A percentile compares a stretch with the other conserved stretches of the same genome.
phyloP scores from a whole-genome alignment of 2,113 vertebrate species.

The Lathamus discolor region DNA sequence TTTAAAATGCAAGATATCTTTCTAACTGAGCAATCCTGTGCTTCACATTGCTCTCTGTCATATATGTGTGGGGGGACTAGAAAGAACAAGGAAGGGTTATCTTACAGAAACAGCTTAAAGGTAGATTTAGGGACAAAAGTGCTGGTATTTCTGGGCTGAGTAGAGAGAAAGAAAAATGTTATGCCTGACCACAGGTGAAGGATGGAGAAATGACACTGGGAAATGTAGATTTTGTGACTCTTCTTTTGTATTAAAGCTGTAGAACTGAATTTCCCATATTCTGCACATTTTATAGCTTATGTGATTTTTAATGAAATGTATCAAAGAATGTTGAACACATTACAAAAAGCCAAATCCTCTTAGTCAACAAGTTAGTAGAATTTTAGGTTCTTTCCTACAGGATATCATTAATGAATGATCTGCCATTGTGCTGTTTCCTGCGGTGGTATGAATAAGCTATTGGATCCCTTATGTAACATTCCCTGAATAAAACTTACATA shows the following conservation, averaged over 20 bases:
- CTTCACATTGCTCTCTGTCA: neutral
- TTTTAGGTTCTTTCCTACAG: neutral
- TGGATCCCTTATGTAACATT: neutral
- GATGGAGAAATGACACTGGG: neutral
- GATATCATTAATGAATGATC: neutral
- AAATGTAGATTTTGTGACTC: neutral
- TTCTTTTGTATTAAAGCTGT: neutral
- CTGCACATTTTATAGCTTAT: neutral
- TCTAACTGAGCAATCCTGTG: neutral
- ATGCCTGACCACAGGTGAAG: fast-evolving
- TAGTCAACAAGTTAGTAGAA: neutral
- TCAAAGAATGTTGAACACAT: neutral
- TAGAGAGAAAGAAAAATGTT: neutral
- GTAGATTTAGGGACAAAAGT: neutral
- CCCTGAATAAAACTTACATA: neutral
- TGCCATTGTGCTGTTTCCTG: neutral
- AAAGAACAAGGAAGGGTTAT: fast-evolving
- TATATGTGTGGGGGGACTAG: neutral
- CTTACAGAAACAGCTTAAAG: neutral
- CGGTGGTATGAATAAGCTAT: neutral
- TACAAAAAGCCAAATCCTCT: neutral
- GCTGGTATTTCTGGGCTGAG: neutral
- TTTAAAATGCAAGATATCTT: neutral
- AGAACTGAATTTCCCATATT: neutral
- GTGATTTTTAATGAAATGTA: fast-evolving